Evolutionary conservation across 2,797 vertebrate genomes (phyloP), one percentile per base, ranked within the genome.

Genomic region (Schizothorax lantsangensis): DNA sequence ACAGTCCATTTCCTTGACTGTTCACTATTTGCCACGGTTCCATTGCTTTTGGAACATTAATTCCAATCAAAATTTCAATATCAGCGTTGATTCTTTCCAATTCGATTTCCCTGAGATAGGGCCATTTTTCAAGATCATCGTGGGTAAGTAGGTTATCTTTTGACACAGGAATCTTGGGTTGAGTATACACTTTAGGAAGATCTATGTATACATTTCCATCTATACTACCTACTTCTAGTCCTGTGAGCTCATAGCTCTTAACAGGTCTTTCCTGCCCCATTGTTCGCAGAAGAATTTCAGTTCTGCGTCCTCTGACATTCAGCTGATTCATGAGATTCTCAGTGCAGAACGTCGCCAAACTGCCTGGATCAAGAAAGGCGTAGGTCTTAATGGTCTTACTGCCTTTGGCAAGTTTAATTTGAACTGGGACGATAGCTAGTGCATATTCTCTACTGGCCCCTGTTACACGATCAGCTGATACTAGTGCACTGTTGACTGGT

Each of bases 261-360:
- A 66, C 30, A 33, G 64, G 64, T 66, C 64, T 33, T 0, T 66
- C 64, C 12, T 66, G 62, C 26, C 62, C 62, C 62, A 33, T 66
- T 1, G 26, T 33, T 33, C 2, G 14, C 26, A 66, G 26, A 33
- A 33, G 62, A 3, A 33, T 66, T 33, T 66, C 62, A 15, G 62
- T 66, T 66, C 5, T 66, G 26, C 5, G 4, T 30, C 59, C n/a
- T 30, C 14, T 64, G n/a, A 12, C 30, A 12, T 74, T 59, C n/a
- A 85, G 43, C 5, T 54, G 26, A 30, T 81, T 79, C 40, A 83
- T 43, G 2, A 88, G 26, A 2, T 40, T 64, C 15, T 86, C 66
- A 33, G 75, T 88, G 47, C 88, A 85, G 69, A 88, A 85, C 1
- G 79, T 33, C 15, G 59, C 83, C 15, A 36, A 74, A 57, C 71